Percentiles rank a stretch among this genome's conserved stretches.
Conservation (phyloP, 2,113 vertebrate genomes). For the Callorhinus ursinus region DNA sequence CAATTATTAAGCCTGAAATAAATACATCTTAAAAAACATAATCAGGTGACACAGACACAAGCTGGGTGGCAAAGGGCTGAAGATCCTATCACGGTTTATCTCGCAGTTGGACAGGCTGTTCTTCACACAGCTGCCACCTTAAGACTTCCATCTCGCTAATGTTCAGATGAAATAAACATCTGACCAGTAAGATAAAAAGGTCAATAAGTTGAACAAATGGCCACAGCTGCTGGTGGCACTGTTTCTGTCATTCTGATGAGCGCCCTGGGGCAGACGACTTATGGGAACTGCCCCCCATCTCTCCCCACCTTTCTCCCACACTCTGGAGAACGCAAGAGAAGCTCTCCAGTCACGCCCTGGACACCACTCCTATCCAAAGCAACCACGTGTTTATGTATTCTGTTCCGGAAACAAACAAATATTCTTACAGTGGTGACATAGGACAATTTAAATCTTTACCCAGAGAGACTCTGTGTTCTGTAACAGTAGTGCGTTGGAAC, state of each 20-base stretch:
- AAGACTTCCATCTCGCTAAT: background rate
- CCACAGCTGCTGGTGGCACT: background rate
- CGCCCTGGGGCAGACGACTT: background rate
- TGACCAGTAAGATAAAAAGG: constrained; percentile 18
- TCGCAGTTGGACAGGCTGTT: background rate
- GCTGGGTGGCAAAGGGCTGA: background rate
- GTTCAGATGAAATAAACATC: background rate
- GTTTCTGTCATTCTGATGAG: background rate
- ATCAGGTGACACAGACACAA: background rate
- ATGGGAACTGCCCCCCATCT: background rate
- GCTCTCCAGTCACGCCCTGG: background rate
- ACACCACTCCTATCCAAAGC: background rate
- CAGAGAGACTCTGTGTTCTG: background rate
- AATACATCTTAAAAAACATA: background rate
- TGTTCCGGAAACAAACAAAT: background rate
- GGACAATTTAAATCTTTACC: background rate
- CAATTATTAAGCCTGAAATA: background rate
- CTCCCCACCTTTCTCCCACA: background rate
- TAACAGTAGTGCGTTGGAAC: background rate
- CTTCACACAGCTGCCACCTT: background rate
- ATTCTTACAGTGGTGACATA: background rate
- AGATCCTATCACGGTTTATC: background rate
- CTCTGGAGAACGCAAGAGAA: background rate
- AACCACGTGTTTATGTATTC: background rate
- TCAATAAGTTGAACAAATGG: background rate